A percentile compares a stretch with the other conserved stretches of the same genome.
Evolutionary conservation across 2,113 vertebrate genomes (phyloP).

Genomic region (Cervus canadensis): DNA sequence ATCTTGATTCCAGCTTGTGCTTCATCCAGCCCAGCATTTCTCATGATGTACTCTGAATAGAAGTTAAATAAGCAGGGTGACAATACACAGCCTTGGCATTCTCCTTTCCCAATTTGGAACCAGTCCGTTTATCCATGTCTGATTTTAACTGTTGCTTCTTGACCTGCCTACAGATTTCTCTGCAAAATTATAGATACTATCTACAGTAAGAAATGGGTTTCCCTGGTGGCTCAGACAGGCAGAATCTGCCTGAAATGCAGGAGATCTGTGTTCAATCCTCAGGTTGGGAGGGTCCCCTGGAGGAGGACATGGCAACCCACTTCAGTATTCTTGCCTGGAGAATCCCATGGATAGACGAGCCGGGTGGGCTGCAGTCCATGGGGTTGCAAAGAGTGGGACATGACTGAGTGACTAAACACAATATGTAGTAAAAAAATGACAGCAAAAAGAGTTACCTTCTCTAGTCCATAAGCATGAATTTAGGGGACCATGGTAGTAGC

Average conservation of each 20-base stretch:
- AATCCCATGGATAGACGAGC: not conserved
- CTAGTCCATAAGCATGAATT: not conserved
- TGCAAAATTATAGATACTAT: not conserved
- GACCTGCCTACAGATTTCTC: not conserved
- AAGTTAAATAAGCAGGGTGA: not conserved
- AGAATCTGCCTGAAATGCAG: not conserved
- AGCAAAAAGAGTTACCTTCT: not conserved
- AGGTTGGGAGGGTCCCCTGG: not conserved
- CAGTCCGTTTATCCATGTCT: not conserved
- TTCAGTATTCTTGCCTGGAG: not conserved
- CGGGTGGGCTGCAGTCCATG: not conserved
- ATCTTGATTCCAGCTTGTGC: rapidly evolving
- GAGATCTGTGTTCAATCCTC: not conserved
- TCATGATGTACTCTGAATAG: not conserved
- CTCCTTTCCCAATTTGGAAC: not conserved
- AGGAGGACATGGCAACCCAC: not conserved
- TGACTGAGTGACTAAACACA: not conserved
- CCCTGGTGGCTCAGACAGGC: not conserved
- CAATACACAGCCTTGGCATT: not conserved
- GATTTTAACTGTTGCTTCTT: not conserved
- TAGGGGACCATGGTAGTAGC: not conserved
- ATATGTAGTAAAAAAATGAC: not conserved
- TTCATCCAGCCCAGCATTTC: rapidly evolving
- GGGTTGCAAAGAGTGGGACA: not conserved
- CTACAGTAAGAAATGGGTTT: not conserved